phyloP scores from a whole-genome alignment of 2,797 vertebrate species.

The Coregonus ussuriensis region DNA sequence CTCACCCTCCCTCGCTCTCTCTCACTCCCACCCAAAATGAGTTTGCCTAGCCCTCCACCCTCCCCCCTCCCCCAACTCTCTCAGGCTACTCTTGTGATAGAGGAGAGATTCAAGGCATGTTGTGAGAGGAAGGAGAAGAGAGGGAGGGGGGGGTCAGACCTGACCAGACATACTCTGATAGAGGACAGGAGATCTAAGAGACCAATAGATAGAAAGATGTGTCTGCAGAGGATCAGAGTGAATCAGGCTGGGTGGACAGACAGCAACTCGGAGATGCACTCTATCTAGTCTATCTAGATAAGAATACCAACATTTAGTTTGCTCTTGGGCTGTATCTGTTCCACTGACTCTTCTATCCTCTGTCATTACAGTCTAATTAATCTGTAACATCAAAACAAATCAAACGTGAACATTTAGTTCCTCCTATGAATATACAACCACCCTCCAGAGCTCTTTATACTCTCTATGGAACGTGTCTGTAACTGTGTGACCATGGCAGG shows the following conservation, averaged over 20 bases:
- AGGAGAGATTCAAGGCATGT: too few relatives aligned
- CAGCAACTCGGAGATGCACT: background rate
- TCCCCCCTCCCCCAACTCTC: conserved; percentile 11
- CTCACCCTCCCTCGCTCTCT: conserved; percentile 29
- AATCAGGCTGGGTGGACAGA: background rate
- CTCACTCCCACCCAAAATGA: background rate
- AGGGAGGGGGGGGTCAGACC: background rate
- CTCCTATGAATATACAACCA: background rate
- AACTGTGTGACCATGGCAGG: conserved; percentile 15
- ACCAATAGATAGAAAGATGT: conserved; percentile 19
- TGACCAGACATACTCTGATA: background rate
- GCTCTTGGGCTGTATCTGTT: conserved; percentile 2
- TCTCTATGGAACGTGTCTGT: conserved; percentile 26
- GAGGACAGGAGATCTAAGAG: background rate
- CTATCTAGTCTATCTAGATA: too few relatives aligned
- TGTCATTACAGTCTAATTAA: background rate
- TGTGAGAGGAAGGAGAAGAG: too few relatives aligned
- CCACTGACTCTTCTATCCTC: background rate
- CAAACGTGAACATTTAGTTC: background rate
- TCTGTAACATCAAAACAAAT: background rate
- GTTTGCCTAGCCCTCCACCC: background rate
- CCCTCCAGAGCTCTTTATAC: conserved; percentile 3
- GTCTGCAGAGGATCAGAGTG: background rate
- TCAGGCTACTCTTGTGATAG: conserved; percentile 30
- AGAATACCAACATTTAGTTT: background rate